These are phyloP conservation scores for Xanthia icteritia DNA, from an alignment of 2,888 invertebrate genomes.

Conservation along the genomic window DNA sequence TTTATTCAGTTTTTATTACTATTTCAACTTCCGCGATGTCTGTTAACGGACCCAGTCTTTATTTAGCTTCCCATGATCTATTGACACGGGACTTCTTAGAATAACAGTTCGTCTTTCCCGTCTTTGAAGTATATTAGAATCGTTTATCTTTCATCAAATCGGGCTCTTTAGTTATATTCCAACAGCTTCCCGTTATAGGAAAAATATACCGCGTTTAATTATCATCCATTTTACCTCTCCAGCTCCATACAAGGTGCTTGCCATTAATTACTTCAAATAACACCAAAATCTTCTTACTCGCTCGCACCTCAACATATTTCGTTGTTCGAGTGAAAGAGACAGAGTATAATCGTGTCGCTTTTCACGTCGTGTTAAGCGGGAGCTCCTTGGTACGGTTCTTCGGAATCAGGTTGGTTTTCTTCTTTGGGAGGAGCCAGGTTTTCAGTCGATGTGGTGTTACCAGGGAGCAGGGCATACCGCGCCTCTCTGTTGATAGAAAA, in stretches of 20 bases:
- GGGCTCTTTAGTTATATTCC: slow-evolving; percentile 9
- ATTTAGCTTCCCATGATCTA: slow-evolving; percentile 29
- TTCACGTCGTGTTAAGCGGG: slow-evolving; percentile 64
- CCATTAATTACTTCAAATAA: background rate
- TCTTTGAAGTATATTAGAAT: slow-evolving; percentile 20
- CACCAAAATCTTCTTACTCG: slow-evolving; percentile 25
- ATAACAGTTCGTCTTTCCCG: slow-evolving; percentile 21
- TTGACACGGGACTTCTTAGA: background rate
- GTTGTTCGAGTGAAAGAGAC: slow-evolving; percentile 2
- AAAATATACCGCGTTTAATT: background rate
- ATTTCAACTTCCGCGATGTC: slow-evolving; percentile 21
- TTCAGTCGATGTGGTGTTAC: slow-evolving; percentile 71
- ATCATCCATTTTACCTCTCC: background rate
- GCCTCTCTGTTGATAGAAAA: slow-evolving; percentile 76
- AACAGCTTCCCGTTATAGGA: background rate
- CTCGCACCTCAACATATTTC: slow-evolving; percentile 8
- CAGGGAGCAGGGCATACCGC: slow-evolving; percentile 81
- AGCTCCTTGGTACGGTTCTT: slow-evolving; percentile 77
- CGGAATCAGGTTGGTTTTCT: slow-evolving; percentile 54
- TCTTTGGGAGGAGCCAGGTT: slow-evolving; percentile 59
- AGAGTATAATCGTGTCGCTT: slow-evolving; percentile 9
- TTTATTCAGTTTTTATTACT: slow-evolving; percentile 12
- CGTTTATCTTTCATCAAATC: slow-evolving; percentile 30
- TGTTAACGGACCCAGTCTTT: background rate
- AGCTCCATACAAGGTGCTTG: background rate